phyloP scores from a whole-genome alignment of 2,888 invertebrate genomes.

The Xestia xanthographa region DNA sequence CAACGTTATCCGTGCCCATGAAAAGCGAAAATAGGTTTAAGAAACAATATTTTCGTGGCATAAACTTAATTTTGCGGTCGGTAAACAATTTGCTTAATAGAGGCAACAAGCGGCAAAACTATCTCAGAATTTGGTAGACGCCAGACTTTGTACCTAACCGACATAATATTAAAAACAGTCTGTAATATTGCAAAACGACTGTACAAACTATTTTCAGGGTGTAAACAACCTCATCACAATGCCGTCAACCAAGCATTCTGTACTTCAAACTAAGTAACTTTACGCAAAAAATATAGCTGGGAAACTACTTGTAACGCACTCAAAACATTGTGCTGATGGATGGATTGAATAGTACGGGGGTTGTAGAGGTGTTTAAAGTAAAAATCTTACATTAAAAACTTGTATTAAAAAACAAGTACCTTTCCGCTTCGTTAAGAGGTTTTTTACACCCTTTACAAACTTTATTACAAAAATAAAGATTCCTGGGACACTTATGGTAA shows the following conservation, averaged over 20 bases:
- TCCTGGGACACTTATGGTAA: not conserved
- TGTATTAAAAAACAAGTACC: too few species aligned
- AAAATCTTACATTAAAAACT: too few species aligned
- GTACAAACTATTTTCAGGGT: not conserved
- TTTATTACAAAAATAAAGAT: not conserved
- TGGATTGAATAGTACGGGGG: too few species aligned
- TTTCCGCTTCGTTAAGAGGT: too few species aligned
- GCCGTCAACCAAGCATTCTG: too few species aligned
- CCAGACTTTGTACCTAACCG: not conserved
- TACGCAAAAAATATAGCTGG: too few species aligned
- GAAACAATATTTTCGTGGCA: not conserved
- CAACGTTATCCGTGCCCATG: not conserved
- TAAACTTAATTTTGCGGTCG: constrained; percentile 11
- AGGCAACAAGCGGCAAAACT: not conserved
- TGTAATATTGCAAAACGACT: not conserved
- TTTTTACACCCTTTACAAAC: too few species aligned
- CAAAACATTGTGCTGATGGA: too few species aligned
- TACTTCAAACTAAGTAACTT: too few species aligned
- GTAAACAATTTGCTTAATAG: constrained; percentile 7
- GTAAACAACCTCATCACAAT: too few species aligned
- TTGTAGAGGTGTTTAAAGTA: too few species aligned
- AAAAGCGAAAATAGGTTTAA: not conserved
- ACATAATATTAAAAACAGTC: not conserved
- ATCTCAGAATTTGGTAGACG: not conserved
- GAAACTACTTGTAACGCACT: too few species aligned